Conservation (phyloP, 2,113 vertebrate species). For the Nothobranchius furzeri region DNA sequence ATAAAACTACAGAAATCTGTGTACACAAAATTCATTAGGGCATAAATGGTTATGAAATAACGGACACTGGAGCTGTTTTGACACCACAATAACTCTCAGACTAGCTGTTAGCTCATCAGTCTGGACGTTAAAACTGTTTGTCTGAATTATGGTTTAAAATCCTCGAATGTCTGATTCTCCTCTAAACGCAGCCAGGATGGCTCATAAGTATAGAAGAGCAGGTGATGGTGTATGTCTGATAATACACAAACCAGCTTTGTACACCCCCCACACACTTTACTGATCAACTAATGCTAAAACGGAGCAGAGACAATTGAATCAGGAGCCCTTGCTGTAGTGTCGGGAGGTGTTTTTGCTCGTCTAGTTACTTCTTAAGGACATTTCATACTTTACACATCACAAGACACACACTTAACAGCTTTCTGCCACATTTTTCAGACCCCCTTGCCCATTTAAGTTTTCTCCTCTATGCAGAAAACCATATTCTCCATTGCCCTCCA, state of each 20-base stretch:
- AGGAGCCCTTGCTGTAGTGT: constrained; percentile 42
- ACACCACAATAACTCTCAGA: too few species aligned
- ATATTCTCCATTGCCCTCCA: constrained; percentile 48
- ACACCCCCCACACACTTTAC: constrained; percentile 33
- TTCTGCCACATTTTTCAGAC: constrained; percentile 13
- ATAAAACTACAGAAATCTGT: too few species aligned
- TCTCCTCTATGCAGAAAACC: constrained; percentile 21
- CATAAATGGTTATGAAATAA: too few species aligned
- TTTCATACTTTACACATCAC: constrained; percentile 27
- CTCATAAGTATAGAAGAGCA: neutral
- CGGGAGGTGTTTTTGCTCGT: neutral
- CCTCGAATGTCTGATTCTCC: too few species aligned
- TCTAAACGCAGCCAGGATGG: too few species aligned
- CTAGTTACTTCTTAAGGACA: constrained; percentile 33
- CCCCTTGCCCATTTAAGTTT: constrained; percentile 7
- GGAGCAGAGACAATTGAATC: constrained; percentile 65
- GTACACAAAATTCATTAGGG: too few species aligned
- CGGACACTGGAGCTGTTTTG: too few species aligned
- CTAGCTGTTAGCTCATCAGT: too few species aligned
- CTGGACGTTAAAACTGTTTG: too few species aligned
- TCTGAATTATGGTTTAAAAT: too few species aligned
- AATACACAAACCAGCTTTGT: constrained; percentile 1
- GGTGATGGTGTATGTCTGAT: constrained; percentile 22
- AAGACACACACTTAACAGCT: constrained; percentile 14
- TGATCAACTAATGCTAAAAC: constrained; percentile 70